A percentile compares a stretch with the other conserved stretches of the same genome.
These are phyloP conservation scores for Fundulus diaphanus DNA, from an alignment of 2,797 vertebrate genomes.

Conservation along the genomic window DNA sequence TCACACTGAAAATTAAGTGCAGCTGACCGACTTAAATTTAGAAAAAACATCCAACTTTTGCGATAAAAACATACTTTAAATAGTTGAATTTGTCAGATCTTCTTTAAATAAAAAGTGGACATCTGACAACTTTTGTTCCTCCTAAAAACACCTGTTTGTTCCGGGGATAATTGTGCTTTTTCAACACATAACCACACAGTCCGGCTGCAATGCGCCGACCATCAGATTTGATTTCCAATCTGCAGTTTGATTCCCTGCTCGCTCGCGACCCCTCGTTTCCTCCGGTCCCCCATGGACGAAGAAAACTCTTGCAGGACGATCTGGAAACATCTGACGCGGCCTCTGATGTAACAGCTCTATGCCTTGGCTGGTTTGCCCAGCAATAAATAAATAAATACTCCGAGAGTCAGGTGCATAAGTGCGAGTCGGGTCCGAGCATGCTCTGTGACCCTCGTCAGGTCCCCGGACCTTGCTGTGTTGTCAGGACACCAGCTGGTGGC, in stretches of 20 bases:
- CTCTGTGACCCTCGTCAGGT: slow-evolving; percentile 59
- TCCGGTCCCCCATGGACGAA: slow-evolving; percentile 19
- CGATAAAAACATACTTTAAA: slow-evolving; percentile 70
- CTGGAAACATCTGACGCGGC: slow-evolving; percentile 33
- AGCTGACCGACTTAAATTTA: slow-evolving; percentile 30
- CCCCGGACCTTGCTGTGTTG: slow-evolving; percentile 57
- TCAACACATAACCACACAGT: slow-evolving; percentile 56
- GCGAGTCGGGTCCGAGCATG: slow-evolving; percentile 49
- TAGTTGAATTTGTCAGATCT: slow-evolving; percentile 35
- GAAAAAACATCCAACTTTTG: slow-evolving; percentile 41
- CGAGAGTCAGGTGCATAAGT: slow-evolving; percentile 56
- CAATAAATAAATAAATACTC: slow-evolving; percentile 94
- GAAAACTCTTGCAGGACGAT: slow-evolving; percentile 29
- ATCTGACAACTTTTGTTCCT: slow-evolving; percentile 46
- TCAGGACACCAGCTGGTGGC: slow-evolving; percentile 34
- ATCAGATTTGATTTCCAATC: slow-evolving; percentile 30
- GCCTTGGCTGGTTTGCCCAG: slow-evolving; percentile 70
- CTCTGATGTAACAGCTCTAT: slow-evolving; percentile 65
- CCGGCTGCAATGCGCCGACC: slow-evolving; percentile 49
- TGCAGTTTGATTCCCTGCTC: slow-evolving; percentile 1
- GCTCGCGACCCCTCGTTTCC: background rate
- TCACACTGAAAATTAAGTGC: slow-evolving; percentile 8
- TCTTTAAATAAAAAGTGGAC: slow-evolving; percentile 54
- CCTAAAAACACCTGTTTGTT: slow-evolving; percentile 50
- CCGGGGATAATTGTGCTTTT: slow-evolving; percentile 66